A percentile compares a stretch with the other conserved stretches of the same genome.
Evolutionary conservation across 2,888 invertebrate genomes (phyloP).

Genomic region (Phyto melanocephala): DNA sequence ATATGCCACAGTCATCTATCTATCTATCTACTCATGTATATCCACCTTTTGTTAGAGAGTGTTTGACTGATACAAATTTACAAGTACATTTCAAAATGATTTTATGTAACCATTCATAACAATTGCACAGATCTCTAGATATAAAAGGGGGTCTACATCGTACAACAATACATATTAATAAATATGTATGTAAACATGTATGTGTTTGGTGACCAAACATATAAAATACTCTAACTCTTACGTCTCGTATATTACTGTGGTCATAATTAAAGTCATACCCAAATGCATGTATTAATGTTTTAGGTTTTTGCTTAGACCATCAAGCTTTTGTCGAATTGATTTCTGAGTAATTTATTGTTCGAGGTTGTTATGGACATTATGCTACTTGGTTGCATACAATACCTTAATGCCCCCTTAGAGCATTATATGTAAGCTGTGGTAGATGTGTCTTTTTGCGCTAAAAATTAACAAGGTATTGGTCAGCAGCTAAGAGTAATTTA

Average conservation of each 20-base stretch:
- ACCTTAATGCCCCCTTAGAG: background rate
- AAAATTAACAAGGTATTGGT: background rate
- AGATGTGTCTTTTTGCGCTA: background rate
- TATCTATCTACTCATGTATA: background rate
- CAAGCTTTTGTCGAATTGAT: slow-evolving; percentile 63
- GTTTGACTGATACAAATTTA: slow-evolving; percentile 34
- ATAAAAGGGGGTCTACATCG: background rate
- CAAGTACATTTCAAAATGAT: slow-evolving; percentile 40
- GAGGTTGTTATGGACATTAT: slow-evolving; percentile 20
- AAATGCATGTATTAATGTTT: slow-evolving; percentile 46
- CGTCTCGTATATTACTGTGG: slow-evolving; percentile 19
- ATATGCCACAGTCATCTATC: background rate
- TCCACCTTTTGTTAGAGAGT: slow-evolving; percentile 9
- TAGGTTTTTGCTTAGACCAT: slow-evolving; percentile 51
- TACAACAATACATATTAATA: background rate
- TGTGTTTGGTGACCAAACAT: slow-evolving; percentile 13
- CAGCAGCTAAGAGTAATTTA: background rate
- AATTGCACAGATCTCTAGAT: slow-evolving; percentile 30
- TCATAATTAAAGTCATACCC: slow-evolving; percentile 45
- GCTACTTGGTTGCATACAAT: background rate
- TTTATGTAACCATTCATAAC: slow-evolving; percentile 57
- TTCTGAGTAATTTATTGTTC: slow-evolving; percentile 62
- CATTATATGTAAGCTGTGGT: background rate
- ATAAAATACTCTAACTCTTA: slow-evolving; percentile 30
- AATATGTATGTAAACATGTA: too few relatives aligned